Evolutionary conservation across 2,113 vertebrate genomes (phyloP), one percentile per base, ranked within the genome.

Genomic region (Corythornis cristatus): DNA sequence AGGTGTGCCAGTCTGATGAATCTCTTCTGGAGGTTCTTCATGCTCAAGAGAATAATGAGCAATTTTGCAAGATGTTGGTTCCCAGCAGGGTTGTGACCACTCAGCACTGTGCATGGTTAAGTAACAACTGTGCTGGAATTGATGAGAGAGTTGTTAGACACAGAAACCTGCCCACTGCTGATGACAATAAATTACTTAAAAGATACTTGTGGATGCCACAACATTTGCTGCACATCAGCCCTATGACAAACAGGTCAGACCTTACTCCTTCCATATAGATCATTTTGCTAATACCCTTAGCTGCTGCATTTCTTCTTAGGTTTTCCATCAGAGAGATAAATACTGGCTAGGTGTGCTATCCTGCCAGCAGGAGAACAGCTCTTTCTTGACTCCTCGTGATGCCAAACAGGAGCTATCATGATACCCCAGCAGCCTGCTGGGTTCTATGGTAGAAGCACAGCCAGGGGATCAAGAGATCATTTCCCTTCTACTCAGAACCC

Each of bases 1-100:
- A 88, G 83, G 80, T 93, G 65, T 75, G 80, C n/a, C 83, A 77
- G 56, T 28, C 64, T 89, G 87, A 95, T 93, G 80, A 89, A 95
- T 91, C 56, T 86, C 43, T 71, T 94, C 35, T 64, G 48, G 79
- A 95, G 48, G 35, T 45, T 92, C 77, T 80, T 86, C 31, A 61
- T 50, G 45, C 61, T 88, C 85, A 93, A 86, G 78, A 91, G 64
- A 96, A 89, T 80, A 95, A 95, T 31, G 40, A 80, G 48, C 68
- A 83, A 74, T 93, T 92, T 62, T 88, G 72, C 35, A 91, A 86
- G 87, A 91, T 33, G 42, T 4, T 83, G 40, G 31, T 16, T 87
- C 82, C 82, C 89, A 81, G 48, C 42, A 35, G 82, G 67, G 51
- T 33, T 83, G 67, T 89, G 94, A 89, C 91, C 75, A 92, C 64